These are phyloP conservation scores for Halichoerus grypus DNA, from an alignment of 2,113 vertebrate species.

Conservation along the genomic window DNA sequence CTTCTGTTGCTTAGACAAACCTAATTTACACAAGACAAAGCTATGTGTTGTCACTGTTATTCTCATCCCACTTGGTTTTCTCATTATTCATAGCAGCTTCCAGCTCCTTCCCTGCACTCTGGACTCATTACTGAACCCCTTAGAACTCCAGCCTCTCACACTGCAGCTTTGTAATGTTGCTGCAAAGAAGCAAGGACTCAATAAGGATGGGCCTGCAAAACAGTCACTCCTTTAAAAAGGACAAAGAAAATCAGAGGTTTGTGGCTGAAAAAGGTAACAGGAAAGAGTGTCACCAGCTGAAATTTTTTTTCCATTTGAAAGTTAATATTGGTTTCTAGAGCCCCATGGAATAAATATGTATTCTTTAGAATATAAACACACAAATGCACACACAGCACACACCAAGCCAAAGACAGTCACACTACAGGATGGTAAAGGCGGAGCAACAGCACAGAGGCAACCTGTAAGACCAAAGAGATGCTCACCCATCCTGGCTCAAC, in stretches of 20 bases:
- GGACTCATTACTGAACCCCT: conserved; percentile 67
- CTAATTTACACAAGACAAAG: conserved; percentile 79
- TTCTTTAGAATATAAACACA: neutral
- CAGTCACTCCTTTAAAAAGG: conserved; percentile 63
- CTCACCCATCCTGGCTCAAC: neutral
- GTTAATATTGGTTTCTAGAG: neutral
- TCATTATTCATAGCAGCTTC: conserved; percentile 74
- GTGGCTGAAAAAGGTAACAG: conserved; percentile 1
- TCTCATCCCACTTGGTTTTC: conserved; percentile 76
- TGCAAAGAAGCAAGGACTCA: conserved; percentile 38
- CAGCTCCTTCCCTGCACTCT: conserved; percentile 57
- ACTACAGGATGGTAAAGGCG: neutral
- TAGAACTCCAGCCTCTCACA: conserved; percentile 59
- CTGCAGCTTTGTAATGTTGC: conserved; percentile 64
- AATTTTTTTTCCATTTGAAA: neutral
- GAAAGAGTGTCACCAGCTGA: neutral
- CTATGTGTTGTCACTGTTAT: conserved; percentile 82
- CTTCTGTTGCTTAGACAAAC: conserved; percentile 83
- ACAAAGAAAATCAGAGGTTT: neutral
- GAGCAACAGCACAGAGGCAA: neutral
- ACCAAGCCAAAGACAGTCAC: neutral
- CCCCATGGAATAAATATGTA: neutral
- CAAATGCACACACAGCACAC: neutral
- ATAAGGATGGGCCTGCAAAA: neutral
- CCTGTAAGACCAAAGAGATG: neutral